A percentile compares a stretch with the other conserved stretches of the same genome.
Conservation (phyloP, 1,140 invertebrate genomes). For the Dinoponera quadriceps region DNA sequence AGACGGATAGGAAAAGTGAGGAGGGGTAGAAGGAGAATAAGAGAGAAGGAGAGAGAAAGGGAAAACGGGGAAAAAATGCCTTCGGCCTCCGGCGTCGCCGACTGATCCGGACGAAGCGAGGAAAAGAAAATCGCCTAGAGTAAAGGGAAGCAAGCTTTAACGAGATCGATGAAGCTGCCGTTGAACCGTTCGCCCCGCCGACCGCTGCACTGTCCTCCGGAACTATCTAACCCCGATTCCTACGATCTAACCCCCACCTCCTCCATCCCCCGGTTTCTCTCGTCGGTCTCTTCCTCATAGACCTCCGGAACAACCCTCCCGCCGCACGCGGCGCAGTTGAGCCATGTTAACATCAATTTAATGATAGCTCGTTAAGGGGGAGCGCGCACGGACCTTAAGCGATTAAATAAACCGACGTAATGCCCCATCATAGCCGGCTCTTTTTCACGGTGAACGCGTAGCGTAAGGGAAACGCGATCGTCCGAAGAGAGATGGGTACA, state of each 20-base stretch:
- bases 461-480: not conserved
- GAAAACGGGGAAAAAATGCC: slow-evolving; percentile 52
- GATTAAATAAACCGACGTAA: slow-evolving; percentile 67
- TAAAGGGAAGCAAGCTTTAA: slow-evolving; percentile 77
- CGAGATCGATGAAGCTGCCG: slow-evolving; percentile 79
- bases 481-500: not conserved
- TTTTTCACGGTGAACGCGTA: slow-evolving; percentile 43
- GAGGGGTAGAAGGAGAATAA: not conserved
- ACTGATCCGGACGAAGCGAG: slow-evolving; percentile 67
- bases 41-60: slow-evolving; percentile 22
- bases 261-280: not conserved
- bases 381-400: slow-evolving; percentile 57
- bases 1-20: not conserved
- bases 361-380: slow-evolving; percentile 67
- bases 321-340: slow-evolving; percentile 9
- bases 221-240: slow-evolving; percentile 18
- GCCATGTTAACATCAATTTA: slow-evolving; percentile 74
- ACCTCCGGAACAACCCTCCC: slow-evolving; percentile 33
- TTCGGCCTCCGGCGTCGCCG: slow-evolving; percentile 16
- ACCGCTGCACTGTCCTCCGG: slow-evolving; percentile 39
- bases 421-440: slow-evolving; percentile 37
- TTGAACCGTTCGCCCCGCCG: slow-evolving; percentile 16
- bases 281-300: slow-evolving; percentile 4
- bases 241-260: not conserved
- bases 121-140: slow-evolving; percentile 74